Percentiles rank a stretch among this genome's conserved stretches.
Evolutionary conservation across 2,888 invertebrate species (phyloP).

Genomic region (Julus scanicus): DNA sequence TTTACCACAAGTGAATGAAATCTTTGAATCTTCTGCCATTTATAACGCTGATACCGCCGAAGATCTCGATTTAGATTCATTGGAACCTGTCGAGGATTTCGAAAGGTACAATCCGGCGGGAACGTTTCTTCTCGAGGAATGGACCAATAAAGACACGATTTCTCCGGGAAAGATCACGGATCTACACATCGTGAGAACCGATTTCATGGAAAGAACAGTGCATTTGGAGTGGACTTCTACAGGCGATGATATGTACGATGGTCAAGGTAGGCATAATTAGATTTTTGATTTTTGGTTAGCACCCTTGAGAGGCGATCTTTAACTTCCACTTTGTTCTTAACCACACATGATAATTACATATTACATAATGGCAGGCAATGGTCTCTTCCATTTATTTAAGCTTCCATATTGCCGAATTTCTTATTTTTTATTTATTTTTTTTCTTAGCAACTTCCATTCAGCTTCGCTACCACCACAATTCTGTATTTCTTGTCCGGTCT

Average conservation of each 20-base stretch:
- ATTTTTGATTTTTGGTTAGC: no score
- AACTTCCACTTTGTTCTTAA: no score
- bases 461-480: slow-evolving; percentile 14
- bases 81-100: background rate
- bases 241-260: slow-evolving; percentile 48
- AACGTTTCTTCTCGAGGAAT: background rate
- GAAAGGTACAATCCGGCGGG: slow-evolving; percentile 2
- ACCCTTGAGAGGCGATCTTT: no score
- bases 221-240: slow-evolving; percentile 55
- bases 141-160: slow-evolving; percentile 57
- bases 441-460: background rate
- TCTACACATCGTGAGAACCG: slow-evolving; percentile 50
- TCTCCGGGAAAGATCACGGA: slow-evolving; percentile 60
- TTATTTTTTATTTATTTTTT: background rate
- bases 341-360: no score
- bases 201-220: slow-evolving; percentile 51
- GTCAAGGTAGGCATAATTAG: slow-evolving; percentile 8
- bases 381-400: no score
- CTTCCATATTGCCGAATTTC: no score
- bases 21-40: slow-evolving; percentile 26
- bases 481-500: background rate
- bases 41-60: background rate
- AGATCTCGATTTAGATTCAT: background rate
- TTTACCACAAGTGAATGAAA: background rate
- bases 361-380: no score